These are phyloP conservation scores for Pyrrhosoma nymphula DNA, from an alignment of 2,888 invertebrate genomes.

Conservation along the genomic window DNA sequence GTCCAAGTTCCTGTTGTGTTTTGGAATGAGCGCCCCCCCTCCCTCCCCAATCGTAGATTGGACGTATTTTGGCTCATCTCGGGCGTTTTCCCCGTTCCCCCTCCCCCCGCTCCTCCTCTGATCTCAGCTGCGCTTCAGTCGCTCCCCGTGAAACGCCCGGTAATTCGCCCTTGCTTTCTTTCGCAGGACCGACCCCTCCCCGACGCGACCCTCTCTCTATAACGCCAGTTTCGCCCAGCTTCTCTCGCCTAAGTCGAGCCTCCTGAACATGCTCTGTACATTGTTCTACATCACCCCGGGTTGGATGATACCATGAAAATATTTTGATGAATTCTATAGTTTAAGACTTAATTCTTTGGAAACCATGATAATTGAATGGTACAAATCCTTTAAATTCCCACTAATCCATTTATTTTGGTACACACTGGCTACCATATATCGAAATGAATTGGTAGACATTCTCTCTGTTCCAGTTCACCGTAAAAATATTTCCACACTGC, in stretches of 20 bases:
- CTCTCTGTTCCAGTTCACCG: no score
- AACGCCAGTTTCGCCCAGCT: background rate
- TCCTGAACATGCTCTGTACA: background rate
- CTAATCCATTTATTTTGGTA: no score
- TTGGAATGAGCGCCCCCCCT: background rate
- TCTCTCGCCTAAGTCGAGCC: no score
- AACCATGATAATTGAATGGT: no score
- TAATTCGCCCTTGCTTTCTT: background rate
- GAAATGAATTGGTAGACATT: no score
- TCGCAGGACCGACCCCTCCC: background rate
- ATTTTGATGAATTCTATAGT: background rate
- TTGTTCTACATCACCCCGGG: background rate
- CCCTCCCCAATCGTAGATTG: background rate
- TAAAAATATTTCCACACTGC: no score
- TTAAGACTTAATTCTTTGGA: no score
- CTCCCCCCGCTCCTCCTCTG: background rate
- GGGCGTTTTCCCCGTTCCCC: constrained; percentile 41
- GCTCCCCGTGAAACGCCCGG: background rate
- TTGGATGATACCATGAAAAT: background rate
- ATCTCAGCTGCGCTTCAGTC: constrained; percentile 40
- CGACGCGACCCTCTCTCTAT: background rate
- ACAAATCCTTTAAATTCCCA: no score
- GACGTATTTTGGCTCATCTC: constrained; percentile 47
- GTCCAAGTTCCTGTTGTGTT: constrained; percentile 25
- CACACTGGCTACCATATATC: no score